Conservation (phyloP, 2,797 vertebrate species). For the Serranus cabrilla region DNA sequence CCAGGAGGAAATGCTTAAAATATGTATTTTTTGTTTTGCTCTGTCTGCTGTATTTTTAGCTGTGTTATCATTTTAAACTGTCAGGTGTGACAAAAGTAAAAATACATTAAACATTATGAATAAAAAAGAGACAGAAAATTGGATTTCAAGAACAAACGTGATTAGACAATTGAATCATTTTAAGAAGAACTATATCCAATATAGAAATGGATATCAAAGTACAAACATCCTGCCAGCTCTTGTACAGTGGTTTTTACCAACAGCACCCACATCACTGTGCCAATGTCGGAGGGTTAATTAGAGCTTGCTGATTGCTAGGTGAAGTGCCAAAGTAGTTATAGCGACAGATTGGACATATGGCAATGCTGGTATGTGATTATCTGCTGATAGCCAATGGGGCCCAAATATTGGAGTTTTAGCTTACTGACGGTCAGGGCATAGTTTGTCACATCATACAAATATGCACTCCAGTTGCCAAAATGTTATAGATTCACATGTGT, state of each 20-base stretch:
- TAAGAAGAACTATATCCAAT: not conserved
- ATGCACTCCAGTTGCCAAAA: not conserved
- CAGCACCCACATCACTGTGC: not conserved
- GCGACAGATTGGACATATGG: constrained; percentile 27
- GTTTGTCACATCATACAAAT: constrained; percentile 4
- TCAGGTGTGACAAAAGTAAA: constrained; percentile 41
- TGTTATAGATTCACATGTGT: not conserved
- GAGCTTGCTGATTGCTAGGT: constrained; percentile 19
- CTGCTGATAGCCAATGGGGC: constrained; percentile 2
- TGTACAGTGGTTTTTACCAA: not conserved
- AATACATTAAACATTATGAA: constrained; percentile 27
- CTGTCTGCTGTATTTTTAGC: constrained; percentile 31
- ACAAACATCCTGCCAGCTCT: not conserved
- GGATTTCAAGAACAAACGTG: not conserved
- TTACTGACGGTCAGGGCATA: not conserved
- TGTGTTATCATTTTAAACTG: constrained; percentile 42
- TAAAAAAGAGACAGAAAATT: not conserved
- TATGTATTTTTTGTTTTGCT: constrained; percentile 48
- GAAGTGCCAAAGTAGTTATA: constrained; percentile 17
- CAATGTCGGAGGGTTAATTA: constrained; percentile 9
- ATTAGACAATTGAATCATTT: not conserved
- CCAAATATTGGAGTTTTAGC: constrained; percentile 12
- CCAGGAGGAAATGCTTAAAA: constrained; percentile 54
- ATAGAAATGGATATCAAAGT: not conserved
- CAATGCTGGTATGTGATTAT: constrained; percentile 19